phyloP scores from a whole-genome alignment of 2,888 invertebrate genomes.

The Conomelus anceps region DNA sequence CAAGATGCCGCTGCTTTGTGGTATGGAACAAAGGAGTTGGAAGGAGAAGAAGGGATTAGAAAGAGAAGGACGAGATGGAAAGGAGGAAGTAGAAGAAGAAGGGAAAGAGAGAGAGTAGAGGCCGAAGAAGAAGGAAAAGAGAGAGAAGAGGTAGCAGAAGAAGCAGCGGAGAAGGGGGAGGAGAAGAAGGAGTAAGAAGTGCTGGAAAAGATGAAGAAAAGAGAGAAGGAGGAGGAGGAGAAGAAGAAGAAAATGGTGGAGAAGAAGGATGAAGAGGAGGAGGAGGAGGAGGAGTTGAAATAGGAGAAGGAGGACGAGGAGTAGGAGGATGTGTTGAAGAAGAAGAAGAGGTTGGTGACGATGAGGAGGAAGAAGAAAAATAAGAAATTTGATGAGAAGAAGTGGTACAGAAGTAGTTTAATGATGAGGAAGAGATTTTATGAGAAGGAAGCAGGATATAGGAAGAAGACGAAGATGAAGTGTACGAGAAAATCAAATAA shows the following conservation, averaged over 20 bases:
- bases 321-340: not conserved
- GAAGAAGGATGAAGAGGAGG: not conserved
- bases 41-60: not conserved
- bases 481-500: too few relatives aligned
- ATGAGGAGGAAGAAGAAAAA: not conserved
- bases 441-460: too few relatives aligned
- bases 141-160: slow-evolving; percentile 5
- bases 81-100: not conserved
- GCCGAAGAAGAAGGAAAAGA: not conserved
- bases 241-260: slow-evolving; percentile 9
- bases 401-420: too few relatives aligned
- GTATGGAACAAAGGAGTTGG: not conserved
- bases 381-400: too few relatives aligned
- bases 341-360: not conserved
- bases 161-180: slow-evolving; percentile 16
- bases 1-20: too few relatives aligned
- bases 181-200: slow-evolving; percentile 8
- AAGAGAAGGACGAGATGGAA: not conserved
- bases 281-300: not conserved
- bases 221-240: not conserved
- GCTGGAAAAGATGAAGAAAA: not conserved
- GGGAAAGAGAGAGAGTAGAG: not conserved
- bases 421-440: too few relatives aligned
- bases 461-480: too few relatives aligned
- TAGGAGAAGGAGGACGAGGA: not conserved